Base-by-base conservation (phyloP, 2,797 vertebrate genomes). In the Oreortyx pictus region DNA sequence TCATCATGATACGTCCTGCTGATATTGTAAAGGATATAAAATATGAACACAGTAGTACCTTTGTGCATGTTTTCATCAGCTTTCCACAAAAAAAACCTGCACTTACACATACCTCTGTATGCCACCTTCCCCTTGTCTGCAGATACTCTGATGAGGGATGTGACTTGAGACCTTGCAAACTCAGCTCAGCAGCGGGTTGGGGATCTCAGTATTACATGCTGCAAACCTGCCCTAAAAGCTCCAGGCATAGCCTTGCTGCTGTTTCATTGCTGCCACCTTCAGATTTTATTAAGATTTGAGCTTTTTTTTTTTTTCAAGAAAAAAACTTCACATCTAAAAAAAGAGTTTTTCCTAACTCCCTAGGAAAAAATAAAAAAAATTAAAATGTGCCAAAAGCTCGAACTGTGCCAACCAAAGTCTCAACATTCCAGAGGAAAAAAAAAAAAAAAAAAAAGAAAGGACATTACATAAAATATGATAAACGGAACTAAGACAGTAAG, bases 201-300 rank as follows among this genome's bases (percentile, higher is more conserved):
- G 11, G 13, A 68, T 78, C 49, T 82, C 37, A 56, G 47, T 12
- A 9, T 1, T 8, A 5, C 11, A 7, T n/a, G 27, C 60, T 1
- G 6, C 3, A 11, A 78, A 60, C 17, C 84, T 70, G 35, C 46
- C 82, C 67, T 59, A 81, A 47, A 86, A 93, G 37, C 35, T 67
- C 31, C 22, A 89, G 67, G 65, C 46, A 6, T 47, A 89, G 80
- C 31, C 71, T 88, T 17, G 41, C 64, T 93, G 24, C 78, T 66
- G 65, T 86, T 96, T 94, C 20, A 0, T 90, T 95, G 85, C 86
- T 95, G 88, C 87, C 78, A 94, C 88, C 92, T 95, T 92, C 92
- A 94, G 93, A 86, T 91, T 91, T 93, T 90, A 94, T 93, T 92
- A 94, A 92, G 77, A 82, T 77, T 49, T 57, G 24, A 76, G 66